These are phyloP conservation scores for Neogobius melanostomus DNA, from an alignment of 2,113 vertebrate species.

Conservation along the genomic window DNA sequence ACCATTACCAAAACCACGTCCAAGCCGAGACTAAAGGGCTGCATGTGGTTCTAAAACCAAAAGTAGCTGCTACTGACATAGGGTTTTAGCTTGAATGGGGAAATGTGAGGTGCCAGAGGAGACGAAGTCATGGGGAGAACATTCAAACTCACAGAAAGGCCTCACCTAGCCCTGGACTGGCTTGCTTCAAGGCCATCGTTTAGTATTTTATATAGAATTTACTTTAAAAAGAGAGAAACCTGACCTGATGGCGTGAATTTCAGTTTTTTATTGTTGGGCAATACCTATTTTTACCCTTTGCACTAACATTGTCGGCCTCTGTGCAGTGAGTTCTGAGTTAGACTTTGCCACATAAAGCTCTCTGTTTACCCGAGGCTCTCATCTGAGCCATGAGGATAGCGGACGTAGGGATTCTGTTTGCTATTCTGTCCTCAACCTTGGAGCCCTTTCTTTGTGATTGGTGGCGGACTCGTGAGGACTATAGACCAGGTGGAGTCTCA, in stretches of 20 bases:
- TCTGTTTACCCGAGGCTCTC: background rate
- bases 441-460: constrained; percentile 28
- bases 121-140: too few species aligned
- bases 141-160: too few species aligned
- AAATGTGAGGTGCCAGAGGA: too few species aligned
- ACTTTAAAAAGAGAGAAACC: too few species aligned
- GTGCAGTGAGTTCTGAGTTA: background rate
- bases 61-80: too few species aligned
- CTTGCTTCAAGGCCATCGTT: too few species aligned
- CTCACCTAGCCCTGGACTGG: too few species aligned
- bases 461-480: constrained; percentile 2
- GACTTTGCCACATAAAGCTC: background rate
- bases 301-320: background rate
- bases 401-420: constrained; percentile 7
- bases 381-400: background rate
- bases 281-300: background rate
- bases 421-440: constrained; percentile 30
- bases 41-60: too few species aligned
- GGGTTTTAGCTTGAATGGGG: too few species aligned
- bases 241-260: background rate
- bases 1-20: too few species aligned
- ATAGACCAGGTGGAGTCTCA: background rate
- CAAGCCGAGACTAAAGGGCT: too few species aligned
- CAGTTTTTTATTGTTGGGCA: background rate
- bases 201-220: too few species aligned